Base-by-base conservation (phyloP, 2,797 vertebrate genomes). In the Acanthopagrus latus region DNA sequence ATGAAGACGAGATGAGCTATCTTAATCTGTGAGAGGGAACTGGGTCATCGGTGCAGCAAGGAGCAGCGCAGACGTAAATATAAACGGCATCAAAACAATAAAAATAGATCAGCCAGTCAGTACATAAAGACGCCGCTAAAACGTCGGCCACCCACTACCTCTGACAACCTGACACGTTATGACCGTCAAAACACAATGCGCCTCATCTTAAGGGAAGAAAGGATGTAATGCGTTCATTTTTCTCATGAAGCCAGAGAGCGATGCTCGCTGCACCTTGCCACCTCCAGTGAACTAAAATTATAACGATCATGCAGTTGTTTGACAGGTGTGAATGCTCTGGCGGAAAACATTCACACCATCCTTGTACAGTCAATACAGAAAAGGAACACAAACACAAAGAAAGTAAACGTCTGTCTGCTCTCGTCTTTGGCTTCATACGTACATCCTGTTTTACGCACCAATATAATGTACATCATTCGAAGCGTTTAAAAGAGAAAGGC, bases 21-120 rank as follows among this genome's bases (percentile, higher is more conserved):
- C 79, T 87, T 76, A 84, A 88, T 84, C 74, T 70, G 58, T 43
- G n/a, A 73, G 71, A 78, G 64, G n/a, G 59, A 86, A 86, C 66
- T 83, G 79, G 82, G 76, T 87, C 74, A 78, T 47, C 7, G 6
- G 46, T 52, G 66, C 76, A 56, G 72, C 57, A 71, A 72, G 38
- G 21, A 82, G 57, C 52, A 54, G 59, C 63, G 56, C n/a, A 20
- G 52, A 67, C 67, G 67, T 66, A 71, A 64, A 80, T 55, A 69
- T 63, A 72, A 83, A 80, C 73, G 4, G 70, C 66, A 82, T 84
- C 0, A 74, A 62, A 85, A 66, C 66, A 21, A 25, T 46, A 64
- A 76, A 87, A 79, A 83, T 82, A 80, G 64, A 76, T 64, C 47
- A 56, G 21, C 50, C 48, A 74, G 47, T 80, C 51, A 44, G 57